Evolutionary conservation across 2,113 vertebrate genomes (phyloP).

Genomic region (Dendropsophus ebraccatus): DNA sequence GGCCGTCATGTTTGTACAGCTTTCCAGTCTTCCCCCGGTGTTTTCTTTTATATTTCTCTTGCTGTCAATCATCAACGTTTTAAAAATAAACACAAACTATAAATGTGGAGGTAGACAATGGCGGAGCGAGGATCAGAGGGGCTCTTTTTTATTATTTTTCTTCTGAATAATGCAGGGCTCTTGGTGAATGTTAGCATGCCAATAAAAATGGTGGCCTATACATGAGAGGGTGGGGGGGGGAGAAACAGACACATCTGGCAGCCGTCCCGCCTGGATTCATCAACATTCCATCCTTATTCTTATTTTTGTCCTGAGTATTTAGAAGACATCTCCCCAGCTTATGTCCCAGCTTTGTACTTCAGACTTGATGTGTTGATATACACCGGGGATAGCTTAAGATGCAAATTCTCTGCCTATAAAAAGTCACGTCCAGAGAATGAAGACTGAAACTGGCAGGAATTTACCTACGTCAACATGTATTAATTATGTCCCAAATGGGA

Average conservation of each 20-base stretch:
- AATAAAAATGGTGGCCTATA: conserved; percentile 37
- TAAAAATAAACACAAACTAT: conserved; percentile 47
- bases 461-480: conserved; percentile 49
- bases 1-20: conserved; percentile 48
- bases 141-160: conserved; percentile 2
- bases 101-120: conserved; percentile 8
- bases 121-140: not conserved
- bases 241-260: conserved; percentile 32
- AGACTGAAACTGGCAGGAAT: conserved; percentile 47
- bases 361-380: conserved; percentile 54
- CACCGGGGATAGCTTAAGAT: conserved; percentile 54
- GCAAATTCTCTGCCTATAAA: conserved; percentile 55
- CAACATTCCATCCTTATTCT: conserved; percentile 44
- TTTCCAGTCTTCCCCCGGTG: conserved; percentile 34
- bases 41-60: conserved; percentile 42
- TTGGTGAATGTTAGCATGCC: conserved; percentile 34
- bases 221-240: not conserved
- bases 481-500: conserved; percentile 51
- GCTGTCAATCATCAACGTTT: conserved; percentile 46
- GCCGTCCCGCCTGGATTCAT: conserved; percentile 22
- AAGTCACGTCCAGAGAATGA: conserved; percentile 49
- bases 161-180: conserved; percentile 29
- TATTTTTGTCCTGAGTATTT: conserved; percentile 42
- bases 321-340: conserved; percentile 45
- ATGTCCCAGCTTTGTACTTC: conserved; percentile 35